phyloP scores from a whole-genome alignment of 2,797 vertebrate genomes.

The Phyllotis vaccarum region DNA sequence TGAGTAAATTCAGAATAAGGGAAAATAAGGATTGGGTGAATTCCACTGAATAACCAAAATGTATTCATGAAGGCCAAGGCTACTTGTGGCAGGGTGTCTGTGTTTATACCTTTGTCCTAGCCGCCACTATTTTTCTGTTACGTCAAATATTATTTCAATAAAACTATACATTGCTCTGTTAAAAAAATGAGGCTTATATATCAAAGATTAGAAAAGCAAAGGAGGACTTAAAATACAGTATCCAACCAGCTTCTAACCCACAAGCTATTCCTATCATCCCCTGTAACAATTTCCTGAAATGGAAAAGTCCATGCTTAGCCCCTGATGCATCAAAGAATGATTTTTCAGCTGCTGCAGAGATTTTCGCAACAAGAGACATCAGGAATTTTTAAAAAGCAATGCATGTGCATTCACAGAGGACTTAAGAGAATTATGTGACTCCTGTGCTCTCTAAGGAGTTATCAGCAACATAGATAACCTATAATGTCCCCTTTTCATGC shows the following conservation, averaged over 20 bases:
- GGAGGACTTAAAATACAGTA: constrained; percentile 76
- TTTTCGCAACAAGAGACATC: constrained; percentile 84
- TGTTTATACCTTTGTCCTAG: neutral
- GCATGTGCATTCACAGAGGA: constrained; percentile 83
- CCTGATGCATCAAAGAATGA: constrained; percentile 83
- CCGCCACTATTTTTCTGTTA: neutral
- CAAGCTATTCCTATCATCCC: neutral
- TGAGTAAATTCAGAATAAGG: constrained; percentile 13
- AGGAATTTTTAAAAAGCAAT: constrained; percentile 83
- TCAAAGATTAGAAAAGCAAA: constrained; percentile 71
- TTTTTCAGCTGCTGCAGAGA: constrained; percentile 83
- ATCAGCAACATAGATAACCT: constrained; percentile 46
- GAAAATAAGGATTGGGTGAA: neutral
- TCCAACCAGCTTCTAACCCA: neutral
- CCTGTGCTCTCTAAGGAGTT: constrained; percentile 76
- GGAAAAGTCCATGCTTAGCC: constrained; percentile 78
- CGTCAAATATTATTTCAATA: neutral
- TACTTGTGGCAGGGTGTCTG: neutral
- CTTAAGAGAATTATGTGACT: constrained; percentile 75
- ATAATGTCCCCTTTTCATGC: neutral
- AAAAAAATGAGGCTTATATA: constrained; percentile 29
- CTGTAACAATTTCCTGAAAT: constrained; percentile 10
- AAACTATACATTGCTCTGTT: neutral
- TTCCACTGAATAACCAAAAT: neutral
- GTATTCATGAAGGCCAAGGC: neutral